Percentiles rank a stretch among this genome's conserved stretches.
These are phyloP conservation scores for Drosophila emarginata DNA, from an alignment of 2,888 invertebrate genomes.

Conservation along the genomic window DNA sequence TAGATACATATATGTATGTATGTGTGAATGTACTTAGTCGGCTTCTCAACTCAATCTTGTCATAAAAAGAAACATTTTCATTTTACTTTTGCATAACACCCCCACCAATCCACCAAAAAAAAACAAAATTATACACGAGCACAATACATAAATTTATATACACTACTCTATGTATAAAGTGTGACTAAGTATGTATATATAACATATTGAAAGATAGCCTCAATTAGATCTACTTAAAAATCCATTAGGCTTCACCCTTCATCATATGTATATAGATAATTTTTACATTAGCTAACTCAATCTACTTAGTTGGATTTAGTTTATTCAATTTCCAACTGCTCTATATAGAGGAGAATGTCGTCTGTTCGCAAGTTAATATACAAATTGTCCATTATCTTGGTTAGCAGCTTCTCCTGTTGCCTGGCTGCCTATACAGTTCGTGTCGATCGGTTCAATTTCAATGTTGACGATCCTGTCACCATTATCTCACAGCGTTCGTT, in stretches of 20 bases:
- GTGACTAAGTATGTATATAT: constrained; percentile 10
- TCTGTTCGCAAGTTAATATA: constrained; percentile 12
- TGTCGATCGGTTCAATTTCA: constrained; percentile 51
- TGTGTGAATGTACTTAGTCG: constrained; percentile 49
- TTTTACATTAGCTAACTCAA: constrained; percentile 6
- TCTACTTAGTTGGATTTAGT: constrained; percentile 23
- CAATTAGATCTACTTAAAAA: constrained; percentile 45
- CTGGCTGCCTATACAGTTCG: constrained; percentile 34
- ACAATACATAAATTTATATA: neutral
- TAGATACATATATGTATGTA: constrained; percentile 15
- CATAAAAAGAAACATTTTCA: constrained; percentile 54
- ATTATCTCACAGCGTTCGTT: constrained; percentile 35
- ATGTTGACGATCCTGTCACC: constrained; percentile 33
- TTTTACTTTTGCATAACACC: constrained; percentile 40
- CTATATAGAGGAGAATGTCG: constrained; percentile 21
- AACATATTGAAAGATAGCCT: constrained; percentile 38
- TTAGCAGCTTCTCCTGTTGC: neutral
- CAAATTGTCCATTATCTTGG: constrained; percentile 7
- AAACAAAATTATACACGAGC: neutral
- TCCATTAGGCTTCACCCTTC: constrained; percentile 31
- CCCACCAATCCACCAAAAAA: constrained; percentile 16
- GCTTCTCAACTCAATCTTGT: constrained; percentile 55
- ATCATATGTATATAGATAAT: constrained; percentile 14
- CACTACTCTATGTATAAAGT: constrained; percentile 6
- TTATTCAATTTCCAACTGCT: constrained; percentile 2